Evolutionary conservation across 2,888 invertebrate species (phyloP).

Genomic region (Acanthosoma haemorrhoidale): DNA sequence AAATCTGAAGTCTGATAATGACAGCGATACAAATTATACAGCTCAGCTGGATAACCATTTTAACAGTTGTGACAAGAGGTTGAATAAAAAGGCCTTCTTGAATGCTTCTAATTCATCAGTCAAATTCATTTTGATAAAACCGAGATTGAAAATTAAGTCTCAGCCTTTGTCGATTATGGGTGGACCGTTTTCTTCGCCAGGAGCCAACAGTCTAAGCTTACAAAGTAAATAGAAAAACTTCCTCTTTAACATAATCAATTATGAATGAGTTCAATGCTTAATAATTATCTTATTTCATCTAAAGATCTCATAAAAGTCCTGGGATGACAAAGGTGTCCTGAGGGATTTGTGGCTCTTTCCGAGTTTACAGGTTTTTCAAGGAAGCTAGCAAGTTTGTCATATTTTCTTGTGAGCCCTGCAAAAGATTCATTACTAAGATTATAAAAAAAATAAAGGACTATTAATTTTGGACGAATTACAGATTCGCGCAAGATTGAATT

Average conservation of each 20-base stretch:
- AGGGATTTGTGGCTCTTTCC: slow-evolving; percentile 71
- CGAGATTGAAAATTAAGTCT: slow-evolving; percentile 56
- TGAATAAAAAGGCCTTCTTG: not conserved
- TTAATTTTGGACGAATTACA: too few relatives aligned
- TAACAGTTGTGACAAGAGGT: not conserved
- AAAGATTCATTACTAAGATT: slow-evolving; percentile 80
- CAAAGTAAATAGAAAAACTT: too few relatives aligned
- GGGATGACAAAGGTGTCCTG: slow-evolving; percentile 54
- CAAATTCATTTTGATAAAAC: slow-evolving; percentile 64
- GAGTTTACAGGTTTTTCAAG: slow-evolving; percentile 68
- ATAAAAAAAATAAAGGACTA: too few relatives aligned
- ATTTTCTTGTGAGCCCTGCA: slow-evolving; percentile 77
- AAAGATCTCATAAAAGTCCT: slow-evolving; percentile 23
- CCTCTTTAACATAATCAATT: too few relatives aligned
- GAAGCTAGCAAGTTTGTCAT: slow-evolving; percentile 80
- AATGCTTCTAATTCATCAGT: slow-evolving; percentile 29
- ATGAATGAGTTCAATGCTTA: not conserved
- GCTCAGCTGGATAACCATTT: not conserved
- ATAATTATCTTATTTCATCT: not conserved
- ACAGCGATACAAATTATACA: not conserved
- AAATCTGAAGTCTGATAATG: not conserved
- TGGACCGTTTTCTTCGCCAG: slow-evolving; percentile 59
- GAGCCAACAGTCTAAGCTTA: slow-evolving; percentile 16
- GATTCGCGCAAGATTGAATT: too few relatives aligned
- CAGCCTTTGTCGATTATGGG: slow-evolving; percentile 47